These are phyloP conservation scores for Oasisia sp. DNA, from an alignment of 2,888 invertebrate genomes.

Conservation along the genomic window DNA sequence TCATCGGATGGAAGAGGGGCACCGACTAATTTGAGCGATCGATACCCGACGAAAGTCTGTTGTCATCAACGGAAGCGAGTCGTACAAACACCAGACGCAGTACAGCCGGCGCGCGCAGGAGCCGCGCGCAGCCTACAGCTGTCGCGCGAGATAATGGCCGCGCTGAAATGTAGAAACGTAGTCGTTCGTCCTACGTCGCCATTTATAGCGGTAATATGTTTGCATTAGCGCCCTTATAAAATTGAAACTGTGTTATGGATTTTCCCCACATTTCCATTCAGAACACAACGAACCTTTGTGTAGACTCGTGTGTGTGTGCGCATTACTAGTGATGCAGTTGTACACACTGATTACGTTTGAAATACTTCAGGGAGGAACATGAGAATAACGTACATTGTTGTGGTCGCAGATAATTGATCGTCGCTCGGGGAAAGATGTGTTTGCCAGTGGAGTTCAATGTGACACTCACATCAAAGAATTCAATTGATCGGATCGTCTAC, in stretches of 20 bases:
- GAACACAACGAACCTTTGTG: not conserved
- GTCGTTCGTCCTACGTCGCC: not conserved
- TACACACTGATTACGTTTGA: not conserved
- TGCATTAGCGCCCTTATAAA: not conserved
- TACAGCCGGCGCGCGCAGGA: not conserved
- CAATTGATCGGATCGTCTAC: not conserved
- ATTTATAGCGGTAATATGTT: not conserved
- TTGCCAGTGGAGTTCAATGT: not conserved
- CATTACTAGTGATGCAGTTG: not conserved
- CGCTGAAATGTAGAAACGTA: not conserved
- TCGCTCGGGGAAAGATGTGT: not conserved
- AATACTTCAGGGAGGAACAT: not conserved
- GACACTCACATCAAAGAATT: not conserved
- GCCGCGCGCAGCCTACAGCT: not conserved
- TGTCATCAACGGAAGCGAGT: not conserved
- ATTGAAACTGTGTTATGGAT: not conserved
- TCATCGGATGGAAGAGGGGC: not conserved
- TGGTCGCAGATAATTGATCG: not conserved
- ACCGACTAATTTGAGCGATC: not conserved
- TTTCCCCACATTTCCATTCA: not conserved
- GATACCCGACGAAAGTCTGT: not conserved
- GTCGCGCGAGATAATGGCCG: not conserved
- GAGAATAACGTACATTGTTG: not conserved
- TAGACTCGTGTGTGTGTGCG: not conserved
- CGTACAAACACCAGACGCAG: not conserved